Percentiles rank a stretch among this genome's conserved stretches.
These are phyloP conservation scores for Malthinus seriepunctatus DNA, from an alignment of 2,888 invertebrate species.

Conservation along the genomic window DNA sequence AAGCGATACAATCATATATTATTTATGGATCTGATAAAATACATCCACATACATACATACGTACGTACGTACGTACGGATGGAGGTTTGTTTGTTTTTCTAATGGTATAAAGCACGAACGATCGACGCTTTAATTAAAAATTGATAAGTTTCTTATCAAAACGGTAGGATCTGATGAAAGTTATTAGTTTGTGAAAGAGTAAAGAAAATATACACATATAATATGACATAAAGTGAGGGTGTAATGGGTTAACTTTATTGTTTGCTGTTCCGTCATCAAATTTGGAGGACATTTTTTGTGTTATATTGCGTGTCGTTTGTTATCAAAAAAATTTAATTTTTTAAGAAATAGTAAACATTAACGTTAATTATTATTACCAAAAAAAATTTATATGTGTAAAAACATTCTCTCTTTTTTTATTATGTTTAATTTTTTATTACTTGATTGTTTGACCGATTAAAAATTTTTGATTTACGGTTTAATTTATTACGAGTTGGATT, in stretches of 20 bases:
- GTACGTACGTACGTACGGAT: slow-evolving; percentile 3
- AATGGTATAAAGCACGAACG: slow-evolving; percentile 30
- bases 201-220: slow-evolving; percentile 22
- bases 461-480: too few species aligned
- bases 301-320: slow-evolving; percentile 20
- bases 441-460: too few species aligned
- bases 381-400: too few species aligned
- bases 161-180: slow-evolving; percentile 27
- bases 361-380: slow-evolving; percentile 20
- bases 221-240: too few species aligned
- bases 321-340: slow-evolving; percentile 19
- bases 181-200: slow-evolving; percentile 29
- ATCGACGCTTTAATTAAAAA: slow-evolving; percentile 32
- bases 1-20: slow-evolving; percentile 25
- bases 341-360: slow-evolving; percentile 23
- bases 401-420: too few species aligned
- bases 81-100: slow-evolving; percentile 20
- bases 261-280: slow-evolving; percentile 17
- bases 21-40: slow-evolving; percentile 28
- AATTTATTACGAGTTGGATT: too few species aligned
- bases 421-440: too few species aligned
- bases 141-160: slow-evolving; percentile 29
- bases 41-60: slow-evolving; percentile 11
- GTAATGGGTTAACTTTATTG: slow-evolving; percentile 28
- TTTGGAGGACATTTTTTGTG: slow-evolving; percentile 19